A percentile compares a stretch with the other conserved stretches of the same genome.
Evolutionary conservation across 92 coral and sea anemone species (phyloP).

Genomic region (Umimayanthus chanpuru): DNA sequence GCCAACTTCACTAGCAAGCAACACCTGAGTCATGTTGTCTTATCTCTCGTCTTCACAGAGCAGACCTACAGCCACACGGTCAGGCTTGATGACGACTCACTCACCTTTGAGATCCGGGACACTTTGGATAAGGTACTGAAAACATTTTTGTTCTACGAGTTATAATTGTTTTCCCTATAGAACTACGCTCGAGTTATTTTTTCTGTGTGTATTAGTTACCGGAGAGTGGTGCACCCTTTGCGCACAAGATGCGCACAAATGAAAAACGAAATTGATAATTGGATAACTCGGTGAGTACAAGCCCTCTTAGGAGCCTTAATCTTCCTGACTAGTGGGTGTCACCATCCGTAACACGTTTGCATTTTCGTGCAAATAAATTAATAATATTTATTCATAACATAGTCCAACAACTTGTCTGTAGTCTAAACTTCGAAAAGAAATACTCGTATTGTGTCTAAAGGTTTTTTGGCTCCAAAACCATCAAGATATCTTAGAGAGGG

Average conservation of each 20-base stretch:
- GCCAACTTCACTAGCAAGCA: not conserved
- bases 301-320: no score
- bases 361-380: no score
- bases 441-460: not conserved
- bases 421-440: not conserved
- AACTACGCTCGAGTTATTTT: no score
- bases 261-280: no score
- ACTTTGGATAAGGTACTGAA: slow-evolving; percentile 79
- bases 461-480: not conserved
- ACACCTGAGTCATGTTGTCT: not conserved
- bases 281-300: not conserved
- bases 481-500: slow-evolving; percentile 71
- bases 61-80: slow-evolving; percentile 78
- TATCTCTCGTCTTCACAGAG: slow-evolving; percentile 49
- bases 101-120: slow-evolving; percentile 92
- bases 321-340: not conserved
- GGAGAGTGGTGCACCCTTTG: not conserved
- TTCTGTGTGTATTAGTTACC: not conserved
- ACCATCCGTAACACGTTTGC: no score
- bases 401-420: not conserved
- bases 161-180: not conserved
- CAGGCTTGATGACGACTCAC: slow-evolving; percentile 78
- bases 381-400: no score
- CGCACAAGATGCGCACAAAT: not conserved
- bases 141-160: no score